Evolutionary conservation across 2,888 invertebrate genomes (phyloP).

Genomic region (Orthosia gothica): DNA sequence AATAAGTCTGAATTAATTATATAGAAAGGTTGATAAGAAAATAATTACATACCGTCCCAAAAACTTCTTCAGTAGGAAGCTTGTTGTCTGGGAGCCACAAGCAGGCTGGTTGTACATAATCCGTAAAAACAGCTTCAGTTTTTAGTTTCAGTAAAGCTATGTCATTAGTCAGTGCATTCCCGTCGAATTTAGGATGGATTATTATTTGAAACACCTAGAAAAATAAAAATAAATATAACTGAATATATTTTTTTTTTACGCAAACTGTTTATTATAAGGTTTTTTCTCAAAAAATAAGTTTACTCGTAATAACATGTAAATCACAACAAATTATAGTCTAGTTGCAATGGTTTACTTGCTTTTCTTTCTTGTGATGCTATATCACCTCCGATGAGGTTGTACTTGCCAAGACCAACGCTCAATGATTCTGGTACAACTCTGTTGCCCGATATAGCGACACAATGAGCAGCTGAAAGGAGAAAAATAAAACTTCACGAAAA

Average conservation of each 20-base stretch:
- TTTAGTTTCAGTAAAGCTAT: slow-evolving; percentile 78
- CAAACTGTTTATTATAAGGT: no score
- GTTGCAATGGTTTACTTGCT: slow-evolving; percentile 57
- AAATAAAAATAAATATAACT: background rate
- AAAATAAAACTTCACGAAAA: background rate
- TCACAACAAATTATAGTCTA: no score
- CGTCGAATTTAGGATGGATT: slow-evolving; percentile 70
- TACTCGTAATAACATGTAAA: no score
- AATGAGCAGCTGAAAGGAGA: slow-evolving; percentile 76
- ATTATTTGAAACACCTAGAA: slow-evolving; percentile 75
- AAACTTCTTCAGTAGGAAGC: slow-evolving; percentile 37
- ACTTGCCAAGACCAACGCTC: slow-evolving; percentile 78
- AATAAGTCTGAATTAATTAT: no score
- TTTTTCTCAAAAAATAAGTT: no score
- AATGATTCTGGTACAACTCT: slow-evolving; percentile 74
- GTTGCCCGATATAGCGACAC: slow-evolving; percentile 71
- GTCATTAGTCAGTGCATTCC: slow-evolving; percentile 73
- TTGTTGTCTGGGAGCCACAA: background rate
- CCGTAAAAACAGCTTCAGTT: slow-evolving; percentile 66
- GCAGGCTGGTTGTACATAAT: slow-evolving; percentile 1
- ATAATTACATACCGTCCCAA: slow-evolving; percentile 73
- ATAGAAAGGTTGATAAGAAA: no score
- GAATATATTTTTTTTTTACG: no score
- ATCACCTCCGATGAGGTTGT: slow-evolving; percentile 78
- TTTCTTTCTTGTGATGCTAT: slow-evolving; percentile 76